Conservation (phyloP, 1,140 invertebrate genomes). For the Caenorhabditis tropicalis region DNA sequence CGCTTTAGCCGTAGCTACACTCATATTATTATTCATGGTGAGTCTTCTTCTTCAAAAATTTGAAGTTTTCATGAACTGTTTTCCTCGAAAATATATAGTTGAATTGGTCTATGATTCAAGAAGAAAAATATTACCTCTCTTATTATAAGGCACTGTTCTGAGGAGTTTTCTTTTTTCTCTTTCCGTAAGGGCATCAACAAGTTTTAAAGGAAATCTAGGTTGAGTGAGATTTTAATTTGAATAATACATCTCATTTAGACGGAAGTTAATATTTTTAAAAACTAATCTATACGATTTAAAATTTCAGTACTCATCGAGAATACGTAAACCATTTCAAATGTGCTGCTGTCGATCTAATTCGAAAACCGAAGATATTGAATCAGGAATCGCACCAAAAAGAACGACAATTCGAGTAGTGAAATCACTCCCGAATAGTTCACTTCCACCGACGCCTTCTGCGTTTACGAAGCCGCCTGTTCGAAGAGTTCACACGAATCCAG, state of each 20-base stretch:
- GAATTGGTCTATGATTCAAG: too few relatives aligned
- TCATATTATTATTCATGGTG: conserved; percentile 7
- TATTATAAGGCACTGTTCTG: too few relatives aligned
- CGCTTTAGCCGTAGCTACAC: background rate
- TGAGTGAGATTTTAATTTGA: too few relatives aligned
- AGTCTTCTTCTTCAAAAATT: background rate
- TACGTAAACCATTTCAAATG: background rate
- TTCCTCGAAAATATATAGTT: too few relatives aligned
- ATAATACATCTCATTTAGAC: too few relatives aligned
- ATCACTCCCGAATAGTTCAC: conserved; percentile 10
- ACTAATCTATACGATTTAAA: too few relatives aligned
- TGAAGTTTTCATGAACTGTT: too few relatives aligned
- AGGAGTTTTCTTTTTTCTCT: too few relatives aligned
- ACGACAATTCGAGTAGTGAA: conserved; percentile 27
- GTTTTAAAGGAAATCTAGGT: too few relatives aligned
- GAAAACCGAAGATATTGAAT: conserved; percentile 28
- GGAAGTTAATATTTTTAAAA: too few relatives aligned
- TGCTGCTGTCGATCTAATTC: background rate
- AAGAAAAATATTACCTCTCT: too few relatives aligned
- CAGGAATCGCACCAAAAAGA: conserved; percentile 16
- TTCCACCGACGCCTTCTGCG: conserved; percentile 3
- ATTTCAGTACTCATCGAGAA: conserved; percentile 12
- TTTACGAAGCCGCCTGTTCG: conserved; percentile 17
- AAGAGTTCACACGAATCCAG: conserved; percentile 22
- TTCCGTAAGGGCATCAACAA: too few relatives aligned